These are phyloP conservation scores for Morus bassanus DNA, from an alignment of 2,797 vertebrate species.

Conservation along the genomic window DNA sequence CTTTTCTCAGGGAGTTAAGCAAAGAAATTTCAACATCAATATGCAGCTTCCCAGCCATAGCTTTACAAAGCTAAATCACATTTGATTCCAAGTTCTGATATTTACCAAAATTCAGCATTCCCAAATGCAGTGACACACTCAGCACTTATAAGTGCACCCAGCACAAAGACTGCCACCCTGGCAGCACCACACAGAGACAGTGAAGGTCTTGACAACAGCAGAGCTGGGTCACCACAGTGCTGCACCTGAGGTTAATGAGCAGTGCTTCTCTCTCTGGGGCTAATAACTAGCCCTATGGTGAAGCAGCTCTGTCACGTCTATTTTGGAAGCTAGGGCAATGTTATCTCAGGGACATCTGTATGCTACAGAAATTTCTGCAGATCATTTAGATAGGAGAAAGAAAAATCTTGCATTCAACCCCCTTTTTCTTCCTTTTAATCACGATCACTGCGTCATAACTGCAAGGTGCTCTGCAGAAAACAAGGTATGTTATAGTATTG, in stretches of 20 bases:
- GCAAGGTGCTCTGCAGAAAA: neutral
- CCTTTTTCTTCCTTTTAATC: neutral
- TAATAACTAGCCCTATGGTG: neutral
- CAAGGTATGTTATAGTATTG: neutral
- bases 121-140: accelerated
- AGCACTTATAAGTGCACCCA: neutral
- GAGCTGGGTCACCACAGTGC: neutral
- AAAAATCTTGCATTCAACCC: neutral
- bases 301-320: neutral
- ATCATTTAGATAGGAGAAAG: neutral
- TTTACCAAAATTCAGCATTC: neutral
- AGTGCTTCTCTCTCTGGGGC: neutral
- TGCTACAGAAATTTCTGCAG: neutral
- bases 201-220: neutral
- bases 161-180: neutral
- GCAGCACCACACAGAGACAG: neutral
- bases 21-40: neutral
- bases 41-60: neutral
- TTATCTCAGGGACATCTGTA: neutral
- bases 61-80: neutral
- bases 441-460: neutral
- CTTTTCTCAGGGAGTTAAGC: neutral
- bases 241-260: neutral
- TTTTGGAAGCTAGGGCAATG: neutral
- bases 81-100: neutral